A percentile compares a stretch with the other conserved stretches of the same genome.
Conservation (phyloP, 2,113 vertebrate genomes). For the Lophochroa leadbeateri region DNA sequence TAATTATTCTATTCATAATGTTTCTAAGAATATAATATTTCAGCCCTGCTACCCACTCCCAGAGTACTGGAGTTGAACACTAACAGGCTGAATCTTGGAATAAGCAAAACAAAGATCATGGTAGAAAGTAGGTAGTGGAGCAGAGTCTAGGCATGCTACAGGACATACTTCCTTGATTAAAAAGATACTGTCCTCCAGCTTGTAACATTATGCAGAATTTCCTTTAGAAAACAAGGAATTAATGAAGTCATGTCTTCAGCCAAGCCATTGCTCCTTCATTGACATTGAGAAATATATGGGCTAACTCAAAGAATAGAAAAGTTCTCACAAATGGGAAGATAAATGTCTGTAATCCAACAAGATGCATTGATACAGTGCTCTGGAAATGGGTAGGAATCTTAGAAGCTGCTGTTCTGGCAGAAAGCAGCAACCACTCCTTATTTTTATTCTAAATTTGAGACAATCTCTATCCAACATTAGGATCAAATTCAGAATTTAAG, state of each 20-base stretch:
- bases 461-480: background rate
- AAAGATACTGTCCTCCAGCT: background rate
- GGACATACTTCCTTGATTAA: background rate
- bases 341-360: background rate
- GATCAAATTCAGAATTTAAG: background rate
- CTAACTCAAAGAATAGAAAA: background rate
- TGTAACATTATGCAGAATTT: background rate
- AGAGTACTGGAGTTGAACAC: background rate
- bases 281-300: background rate
- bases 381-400: background rate
- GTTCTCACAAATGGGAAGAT: background rate
- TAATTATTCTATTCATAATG: background rate
- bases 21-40: background rate
- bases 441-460: background rate
- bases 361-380: background rate
- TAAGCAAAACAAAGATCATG: background rate
- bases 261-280: background rate
- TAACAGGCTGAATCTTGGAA: background rate
- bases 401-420: background rate
- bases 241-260: background rate
- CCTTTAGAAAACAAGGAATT: background rate
- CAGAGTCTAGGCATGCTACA: background rate
- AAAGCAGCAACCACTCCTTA: background rate
- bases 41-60: background rate
- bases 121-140: background rate